A percentile compares a stretch with the other conserved stretches of the same genome.
These are phyloP conservation scores for Clytia hemisphaerica DNA, from an alignment of 30 jellyfish, hydroid and myxozoan species.

Conservation along the genomic window DNA sequence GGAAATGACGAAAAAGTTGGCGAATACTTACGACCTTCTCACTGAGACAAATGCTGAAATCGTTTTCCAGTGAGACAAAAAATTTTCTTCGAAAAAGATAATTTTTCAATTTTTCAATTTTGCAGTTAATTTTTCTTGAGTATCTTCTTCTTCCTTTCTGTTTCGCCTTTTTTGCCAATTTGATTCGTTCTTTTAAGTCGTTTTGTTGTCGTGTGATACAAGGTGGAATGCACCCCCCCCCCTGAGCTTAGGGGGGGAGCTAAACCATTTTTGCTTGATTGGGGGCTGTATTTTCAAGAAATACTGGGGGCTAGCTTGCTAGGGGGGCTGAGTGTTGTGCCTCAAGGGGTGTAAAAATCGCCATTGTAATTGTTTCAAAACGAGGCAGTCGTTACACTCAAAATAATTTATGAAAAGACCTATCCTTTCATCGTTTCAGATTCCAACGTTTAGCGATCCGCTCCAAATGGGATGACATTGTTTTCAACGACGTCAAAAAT, in stretches of 20 bases:
- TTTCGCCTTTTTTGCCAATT: not conserved
- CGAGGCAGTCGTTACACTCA: no score
- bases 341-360: no score
- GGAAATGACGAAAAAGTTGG: constrained; percentile 39
- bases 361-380: no score
- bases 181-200: not conserved
- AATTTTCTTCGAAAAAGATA: not conserved
- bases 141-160: not conserved
- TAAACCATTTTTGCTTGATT: no score
- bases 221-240: no score
- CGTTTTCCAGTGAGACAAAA: constrained; percentile 38
- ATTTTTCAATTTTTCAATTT: no score
- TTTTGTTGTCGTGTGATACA: no score
- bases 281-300: no score
- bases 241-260: no score
- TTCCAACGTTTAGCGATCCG: constrained; percentile 66
- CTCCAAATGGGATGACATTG: constrained; percentile 42
- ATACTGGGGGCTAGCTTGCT: no score
- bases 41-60: constrained; percentile 48
- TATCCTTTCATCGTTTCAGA: constrained; percentile 8
- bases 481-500: constrained; percentile 32
- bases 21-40: constrained; percentile 39
- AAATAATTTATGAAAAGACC: not conserved
- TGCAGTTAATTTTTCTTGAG: not conserved
- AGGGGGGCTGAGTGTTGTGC: no score